These are phyloP conservation scores for Serrognathus titanus DNA, from an alignment of 2,888 invertebrate genomes.

Conservation along the genomic window DNA sequence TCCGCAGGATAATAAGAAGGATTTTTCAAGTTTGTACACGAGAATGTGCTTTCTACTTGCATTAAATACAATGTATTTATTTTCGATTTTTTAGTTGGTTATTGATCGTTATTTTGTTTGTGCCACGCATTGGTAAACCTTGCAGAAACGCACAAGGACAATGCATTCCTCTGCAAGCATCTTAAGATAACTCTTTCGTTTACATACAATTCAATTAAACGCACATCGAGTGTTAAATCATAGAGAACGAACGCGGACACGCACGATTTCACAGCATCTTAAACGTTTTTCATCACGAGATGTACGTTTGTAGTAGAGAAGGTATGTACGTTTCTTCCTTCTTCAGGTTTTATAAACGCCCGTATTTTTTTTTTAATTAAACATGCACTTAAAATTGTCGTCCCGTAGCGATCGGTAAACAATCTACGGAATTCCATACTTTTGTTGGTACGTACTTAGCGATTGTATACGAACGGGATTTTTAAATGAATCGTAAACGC, in stretches of 20 bases:
- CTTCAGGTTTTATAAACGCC: neutral
- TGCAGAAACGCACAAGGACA: no score
- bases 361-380: neutral
- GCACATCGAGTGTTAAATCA: constrained; percentile 18
- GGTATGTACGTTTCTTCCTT: neutral
- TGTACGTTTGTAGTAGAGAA: constrained; percentile 5
- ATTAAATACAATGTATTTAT: no score
- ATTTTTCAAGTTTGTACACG: no score
- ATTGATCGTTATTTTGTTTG: no score
- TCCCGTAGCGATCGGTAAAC: neutral
- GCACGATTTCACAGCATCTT: constrained; percentile 24
- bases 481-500: constrained; percentile 9
- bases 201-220: constrained; percentile 20
- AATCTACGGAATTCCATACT: neutral
- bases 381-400: neutral
- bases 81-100: no score
- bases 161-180: no score
- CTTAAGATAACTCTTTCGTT: no score
- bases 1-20: no score
- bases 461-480: constrained; percentile 12
- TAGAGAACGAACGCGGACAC: constrained; percentile 20
- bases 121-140: no score
- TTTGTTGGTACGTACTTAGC: constrained; percentile 5
- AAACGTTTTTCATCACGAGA: constrained; percentile 22
- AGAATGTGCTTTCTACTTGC: no score